Base-by-base conservation (phyloP, 1,140 invertebrate species). In the Alviniconcha marisindica region DNA sequence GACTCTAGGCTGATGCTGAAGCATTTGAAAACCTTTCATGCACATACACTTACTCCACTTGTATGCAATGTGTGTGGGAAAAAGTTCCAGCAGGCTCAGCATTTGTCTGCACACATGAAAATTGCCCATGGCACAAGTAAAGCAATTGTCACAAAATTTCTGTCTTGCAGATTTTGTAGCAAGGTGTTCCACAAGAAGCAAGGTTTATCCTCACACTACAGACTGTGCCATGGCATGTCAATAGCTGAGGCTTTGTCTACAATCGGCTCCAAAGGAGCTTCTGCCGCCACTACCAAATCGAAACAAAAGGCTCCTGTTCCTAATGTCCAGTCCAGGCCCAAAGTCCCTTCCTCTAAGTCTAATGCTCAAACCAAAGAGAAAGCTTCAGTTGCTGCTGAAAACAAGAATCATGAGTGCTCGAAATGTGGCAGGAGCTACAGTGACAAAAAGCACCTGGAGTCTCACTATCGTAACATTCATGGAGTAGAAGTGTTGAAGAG, bases 21-120 rank as follows among this genome's bases (percentile, higher is more conserved):
- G 21, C 69, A 71, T 28, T 7, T 40, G 69, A 71, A 31, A 36
- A 33, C 40, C 5, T 5, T 21, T 15, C 69, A 71, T 71, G 33
- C 36, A 7, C 36, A 40, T n/a, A 77, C 24, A 21, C 51, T 33
- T 36, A 71, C 31, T 2, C 36, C 18, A 28, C 74, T 51, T 77
- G 44, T 24, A 38, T 78, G 77, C 77, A 78, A 78, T 36, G 31
- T 40, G 36, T 78, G 77, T 78, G 51, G 77, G 5, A 78, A 31
- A n/a, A 78, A 2, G 21, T 78, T 78, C 51, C 56, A 60, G 28
- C 48, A 38, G 38, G 51, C 31, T 38, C 36, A 60, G 51, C 28
- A 38, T 36, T 24, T 78, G 77, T 36, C 33, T 36, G 21, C 14
- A 54, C 77, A 78, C 77, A 78, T 60, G 77, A 60, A 60, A 56